A percentile compares a stretch with the other conserved stretches of the same genome.
phyloP scores from a whole-genome alignment of 2,888 invertebrate genomes.

The Alsophila aescularia region DNA sequence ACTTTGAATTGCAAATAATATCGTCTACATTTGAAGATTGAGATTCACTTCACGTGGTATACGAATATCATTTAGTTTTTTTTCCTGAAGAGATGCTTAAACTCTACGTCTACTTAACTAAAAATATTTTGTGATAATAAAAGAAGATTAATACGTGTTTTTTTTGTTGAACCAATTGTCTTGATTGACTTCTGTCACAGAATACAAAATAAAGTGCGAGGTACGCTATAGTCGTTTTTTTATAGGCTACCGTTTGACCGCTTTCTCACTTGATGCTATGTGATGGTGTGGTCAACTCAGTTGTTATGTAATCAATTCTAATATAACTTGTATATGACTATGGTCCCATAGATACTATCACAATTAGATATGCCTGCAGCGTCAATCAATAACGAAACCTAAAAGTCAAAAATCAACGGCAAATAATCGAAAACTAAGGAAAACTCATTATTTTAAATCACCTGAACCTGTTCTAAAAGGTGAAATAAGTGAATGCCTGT shows the following conservation, averaged over 20 bases:
- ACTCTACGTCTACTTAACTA: not conserved
- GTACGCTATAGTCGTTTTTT: too few relatives aligned
- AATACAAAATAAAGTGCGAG: too few relatives aligned
- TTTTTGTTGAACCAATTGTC: not conserved
- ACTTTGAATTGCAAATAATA: slow-evolving; percentile 50
- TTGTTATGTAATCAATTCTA: too few relatives aligned
- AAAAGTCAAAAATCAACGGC: slow-evolving; percentile 1
- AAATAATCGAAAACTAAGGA: slow-evolving; percentile 8
- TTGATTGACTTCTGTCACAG: not conserved
- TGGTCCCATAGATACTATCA: too few relatives aligned
- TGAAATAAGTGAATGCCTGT: slow-evolving; percentile 18
- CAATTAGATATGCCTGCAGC: not conserved
- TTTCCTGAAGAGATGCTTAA: slow-evolving; percentile 5
- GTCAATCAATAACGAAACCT: not conserved
- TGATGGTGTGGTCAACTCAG: too few relatives aligned
- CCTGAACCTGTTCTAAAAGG: slow-evolving; percentile 11
- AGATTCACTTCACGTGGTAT: slow-evolving; percentile 26
- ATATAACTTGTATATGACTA: too few relatives aligned
- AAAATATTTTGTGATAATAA: not conserved
- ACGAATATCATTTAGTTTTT: not conserved
- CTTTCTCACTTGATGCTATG: too few relatives aligned
- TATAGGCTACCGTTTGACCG: too few relatives aligned
- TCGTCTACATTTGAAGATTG: slow-evolving; percentile 33
- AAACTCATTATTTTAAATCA: slow-evolving; percentile 7
- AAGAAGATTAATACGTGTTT: not conserved